A percentile compares a stretch with the other conserved stretches of the same genome.
Conservation (phyloP, 2,797 vertebrate species). For the Yasuhikotakia modesta region DNA sequence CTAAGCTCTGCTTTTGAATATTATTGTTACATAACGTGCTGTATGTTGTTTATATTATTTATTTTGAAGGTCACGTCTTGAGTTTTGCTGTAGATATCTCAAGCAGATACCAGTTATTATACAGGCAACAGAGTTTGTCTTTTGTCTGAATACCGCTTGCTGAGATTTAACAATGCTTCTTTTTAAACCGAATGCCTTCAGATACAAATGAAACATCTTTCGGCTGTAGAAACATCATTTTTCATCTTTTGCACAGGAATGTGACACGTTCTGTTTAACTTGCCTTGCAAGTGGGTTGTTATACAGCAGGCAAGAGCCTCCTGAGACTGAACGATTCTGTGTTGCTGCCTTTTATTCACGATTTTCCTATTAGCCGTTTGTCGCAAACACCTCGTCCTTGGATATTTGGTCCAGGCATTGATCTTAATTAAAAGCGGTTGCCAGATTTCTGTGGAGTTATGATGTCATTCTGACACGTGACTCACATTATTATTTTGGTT, state of each 20-base stretch:
- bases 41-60: too few relatives aligned
- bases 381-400: not conserved
- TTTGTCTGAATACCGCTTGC: not conserved
- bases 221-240: not conserved
- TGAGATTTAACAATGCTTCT: not conserved
- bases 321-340: not conserved
- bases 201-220: not conserved
- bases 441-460: not conserved
- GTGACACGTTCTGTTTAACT: not conserved
- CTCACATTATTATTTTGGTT: slow-evolving; percentile 19
- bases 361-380: not conserved
- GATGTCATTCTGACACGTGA: not conserved
- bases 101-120: not conserved
- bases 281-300: not conserved
- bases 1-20: not conserved
- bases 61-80: not conserved
- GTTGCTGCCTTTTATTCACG: not conserved
- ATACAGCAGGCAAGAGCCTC: not conserved
- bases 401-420: slow-evolving; percentile 13
- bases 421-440: not conserved
- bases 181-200: not conserved
- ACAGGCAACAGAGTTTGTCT: not conserved
- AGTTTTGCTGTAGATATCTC: not conserved
- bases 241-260: not conserved
- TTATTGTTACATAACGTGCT: not conserved